A percentile compares a stretch with the other conserved stretches of the same genome.
These are phyloP conservation scores for Cheirogaleus medius DNA, from an alignment of 2,113 vertebrate genomes.

Conservation along the genomic window DNA sequence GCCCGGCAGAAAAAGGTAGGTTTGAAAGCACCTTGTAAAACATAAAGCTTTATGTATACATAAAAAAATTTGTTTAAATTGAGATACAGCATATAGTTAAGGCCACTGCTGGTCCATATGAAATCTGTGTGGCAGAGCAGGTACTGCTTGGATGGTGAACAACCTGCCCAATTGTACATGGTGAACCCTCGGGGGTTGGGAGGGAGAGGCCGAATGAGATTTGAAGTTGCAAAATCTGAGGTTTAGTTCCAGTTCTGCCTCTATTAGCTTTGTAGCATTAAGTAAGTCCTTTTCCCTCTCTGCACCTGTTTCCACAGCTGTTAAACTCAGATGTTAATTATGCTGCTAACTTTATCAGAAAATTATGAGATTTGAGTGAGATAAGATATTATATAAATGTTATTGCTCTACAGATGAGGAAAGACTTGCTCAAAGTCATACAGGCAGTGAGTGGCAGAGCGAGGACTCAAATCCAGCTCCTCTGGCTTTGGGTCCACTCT, in stretches of 20 bases:
- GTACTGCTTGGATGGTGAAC: not conserved
- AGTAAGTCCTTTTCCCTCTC: not conserved
- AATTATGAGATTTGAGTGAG: not conserved
- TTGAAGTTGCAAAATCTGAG: not conserved
- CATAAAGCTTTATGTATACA: not conserved
- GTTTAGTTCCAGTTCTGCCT: not conserved
- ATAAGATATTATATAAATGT: not conserved
- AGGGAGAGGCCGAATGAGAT: not conserved
- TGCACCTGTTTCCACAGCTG: not conserved
- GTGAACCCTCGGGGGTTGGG: no score
- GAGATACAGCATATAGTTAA: not conserved
- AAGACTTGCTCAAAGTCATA: not conserved
- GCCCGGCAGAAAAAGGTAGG: not conserved
- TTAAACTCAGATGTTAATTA: not conserved
- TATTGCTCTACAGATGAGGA: not conserved
- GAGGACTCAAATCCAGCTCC: not conserved
- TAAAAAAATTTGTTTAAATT: not conserved
- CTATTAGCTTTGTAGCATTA: not conserved
- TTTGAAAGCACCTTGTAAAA: not conserved
- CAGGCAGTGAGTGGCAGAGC: not conserved
- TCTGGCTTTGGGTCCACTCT: not conserved
- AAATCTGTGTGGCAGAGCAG: not conserved
- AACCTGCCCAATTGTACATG: not conserved
- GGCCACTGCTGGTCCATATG: not conserved
- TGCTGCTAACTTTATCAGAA: not conserved